A percentile compares a stretch with the other conserved stretches of the same genome.
Evolutionary conservation across 1,140 invertebrate genomes (phyloP).

Genomic region (Zaprionus kolodkinae): DNA sequence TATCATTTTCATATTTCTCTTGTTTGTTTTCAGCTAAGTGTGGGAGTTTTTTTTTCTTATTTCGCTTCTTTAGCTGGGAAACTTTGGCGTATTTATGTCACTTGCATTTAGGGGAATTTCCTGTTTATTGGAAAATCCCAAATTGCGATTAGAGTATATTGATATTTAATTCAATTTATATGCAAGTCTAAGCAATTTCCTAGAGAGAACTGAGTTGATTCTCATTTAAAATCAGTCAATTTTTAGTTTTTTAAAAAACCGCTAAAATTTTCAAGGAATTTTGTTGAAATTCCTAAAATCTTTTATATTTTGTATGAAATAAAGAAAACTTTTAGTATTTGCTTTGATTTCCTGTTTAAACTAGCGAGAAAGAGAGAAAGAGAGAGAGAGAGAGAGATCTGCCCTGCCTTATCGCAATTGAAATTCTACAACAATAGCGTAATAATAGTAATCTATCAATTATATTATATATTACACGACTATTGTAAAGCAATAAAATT

Average conservation of each 20-base stretch:
- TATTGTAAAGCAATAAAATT: neutral
- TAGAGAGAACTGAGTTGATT: too few relatives aligned
- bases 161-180: neutral
- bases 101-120: constrained; percentile 2
- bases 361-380: too few relatives aligned
- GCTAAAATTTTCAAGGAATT: neutral
- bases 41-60: constrained; percentile 40
- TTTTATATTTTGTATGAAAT: neutral
- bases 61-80: constrained; percentile 10
- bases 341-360: too few relatives aligned
- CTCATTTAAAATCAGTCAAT: neutral
- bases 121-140: neutral
- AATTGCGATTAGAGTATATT: neutral
- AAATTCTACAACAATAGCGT: neutral
- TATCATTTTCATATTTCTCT: constrained; percentile 40
- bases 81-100: constrained; percentile 20
- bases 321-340: neutral
- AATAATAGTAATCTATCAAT: neutral
- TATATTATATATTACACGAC: neutral
- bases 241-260: neutral
- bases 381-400: too few relatives aligned
- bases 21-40: constrained; percentile 49
- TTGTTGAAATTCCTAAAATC: neutral
- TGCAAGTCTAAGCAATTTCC: too few relatives aligned
- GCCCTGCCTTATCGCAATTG: neutral